Conservation (phyloP, 2,888 invertebrate species). For the Hesperia comma region DNA sequence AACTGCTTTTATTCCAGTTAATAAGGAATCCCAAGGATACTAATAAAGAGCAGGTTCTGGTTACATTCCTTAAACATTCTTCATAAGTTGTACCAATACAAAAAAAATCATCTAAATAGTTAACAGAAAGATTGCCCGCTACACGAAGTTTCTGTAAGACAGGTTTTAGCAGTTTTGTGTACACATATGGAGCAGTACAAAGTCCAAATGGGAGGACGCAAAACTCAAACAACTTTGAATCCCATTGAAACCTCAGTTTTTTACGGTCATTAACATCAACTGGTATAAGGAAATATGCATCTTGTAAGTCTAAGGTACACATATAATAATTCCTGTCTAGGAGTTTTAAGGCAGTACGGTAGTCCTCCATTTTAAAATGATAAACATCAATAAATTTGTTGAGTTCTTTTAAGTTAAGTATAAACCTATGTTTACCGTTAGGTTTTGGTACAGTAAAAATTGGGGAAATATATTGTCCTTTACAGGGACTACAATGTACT, state of each 20-base stretch:
- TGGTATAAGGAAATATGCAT: conserved; percentile 37
- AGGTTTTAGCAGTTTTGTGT: conserved; percentile 43
- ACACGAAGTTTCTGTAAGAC: conserved; percentile 28
- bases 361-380: conserved; percentile 43
- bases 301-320: conserved; percentile 35
- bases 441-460: too few relatives aligned
- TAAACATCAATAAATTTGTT: conserved; percentile 35
- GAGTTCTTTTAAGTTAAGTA: too few relatives aligned
- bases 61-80: neutral
- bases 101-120: conserved; percentile 7
- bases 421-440: neutral
- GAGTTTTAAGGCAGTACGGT: conserved; percentile 36
- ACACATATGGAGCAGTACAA: conserved; percentile 39
- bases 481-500: too few relatives aligned
- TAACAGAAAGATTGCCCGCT: neutral
- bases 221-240: conserved; percentile 38
- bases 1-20: neutral
- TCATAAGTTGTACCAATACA: neutral
- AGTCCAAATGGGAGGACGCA: conserved; percentile 41
- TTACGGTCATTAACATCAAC: conserved; percentile 33
- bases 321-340: conserved; percentile 29
- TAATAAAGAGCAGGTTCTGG: neutral
- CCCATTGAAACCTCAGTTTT: conserved; percentile 38
- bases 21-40: neutral
- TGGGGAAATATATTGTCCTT: too few relatives aligned